Percentiles rank a stretch among this genome's conserved stretches.
Conservation (phyloP, 1,140 invertebrate genomes). For the Cepaea nemoralis region DNA sequence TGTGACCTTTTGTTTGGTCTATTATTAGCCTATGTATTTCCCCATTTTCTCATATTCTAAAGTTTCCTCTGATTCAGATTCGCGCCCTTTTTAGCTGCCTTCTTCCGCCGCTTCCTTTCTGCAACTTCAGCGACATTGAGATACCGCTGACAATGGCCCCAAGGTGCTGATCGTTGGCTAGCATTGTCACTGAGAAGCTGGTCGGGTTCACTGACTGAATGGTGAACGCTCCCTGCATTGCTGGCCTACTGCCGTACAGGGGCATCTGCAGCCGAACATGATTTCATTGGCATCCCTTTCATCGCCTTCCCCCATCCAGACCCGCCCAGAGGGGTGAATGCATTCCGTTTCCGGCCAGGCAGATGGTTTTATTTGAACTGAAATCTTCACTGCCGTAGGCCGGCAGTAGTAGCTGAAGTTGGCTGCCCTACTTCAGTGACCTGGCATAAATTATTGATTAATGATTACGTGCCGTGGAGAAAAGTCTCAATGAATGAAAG, state of each 20-base stretch:
- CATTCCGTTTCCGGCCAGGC: background rate
- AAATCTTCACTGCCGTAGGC: background rate
- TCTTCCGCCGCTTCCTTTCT: no score
- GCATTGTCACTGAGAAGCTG: background rate
- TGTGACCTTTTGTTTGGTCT: no score
- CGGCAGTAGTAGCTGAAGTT: no score
- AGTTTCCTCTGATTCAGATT: no score
- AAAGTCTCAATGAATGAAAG: no score
- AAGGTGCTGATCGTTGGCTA: background rate
- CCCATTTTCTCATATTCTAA: no score
- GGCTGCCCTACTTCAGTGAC: no score
- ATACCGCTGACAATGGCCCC: background rate
- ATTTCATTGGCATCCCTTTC: background rate
- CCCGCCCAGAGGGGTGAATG: background rate
- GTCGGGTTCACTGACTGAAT: background rate
- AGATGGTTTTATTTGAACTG: conserved; percentile 1
- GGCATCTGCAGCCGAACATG: background rate
- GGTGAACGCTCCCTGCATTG: background rate
- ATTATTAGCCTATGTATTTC: no score
- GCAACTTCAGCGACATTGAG: no score
- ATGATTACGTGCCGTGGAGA: no score
- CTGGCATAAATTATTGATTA: no score
- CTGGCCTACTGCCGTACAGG: background rate
- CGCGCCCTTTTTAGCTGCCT: no score
- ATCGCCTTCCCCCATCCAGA: background rate